phyloP scores from a whole-genome alignment of 2,113 vertebrate genomes.

The Enhydra lutris region DNA sequence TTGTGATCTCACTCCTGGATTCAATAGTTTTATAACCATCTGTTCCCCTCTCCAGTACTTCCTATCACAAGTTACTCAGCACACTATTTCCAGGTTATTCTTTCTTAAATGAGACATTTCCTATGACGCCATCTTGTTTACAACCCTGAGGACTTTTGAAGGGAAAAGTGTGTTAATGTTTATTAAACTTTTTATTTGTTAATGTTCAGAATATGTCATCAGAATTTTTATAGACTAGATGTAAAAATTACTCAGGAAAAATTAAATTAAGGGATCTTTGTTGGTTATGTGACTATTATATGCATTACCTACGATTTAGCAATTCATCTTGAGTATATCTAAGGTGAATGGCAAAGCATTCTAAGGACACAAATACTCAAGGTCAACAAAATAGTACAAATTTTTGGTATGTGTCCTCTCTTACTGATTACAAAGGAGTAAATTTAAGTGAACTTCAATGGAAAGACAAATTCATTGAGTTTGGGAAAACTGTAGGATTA shows the following conservation, averaged over 20 bases:
- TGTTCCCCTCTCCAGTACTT: neutral
- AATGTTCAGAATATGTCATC: neutral
- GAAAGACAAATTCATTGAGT: neutral
- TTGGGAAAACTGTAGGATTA: neutral
- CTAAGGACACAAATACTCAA: neutral
- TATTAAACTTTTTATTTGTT: neutral
- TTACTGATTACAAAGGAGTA: neutral
- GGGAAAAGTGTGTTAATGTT: neutral
- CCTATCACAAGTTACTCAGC: neutral
- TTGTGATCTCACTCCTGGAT: neutral
- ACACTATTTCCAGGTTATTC: neutral
- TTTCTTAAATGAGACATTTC: neutral
- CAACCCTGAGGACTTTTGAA: neutral
- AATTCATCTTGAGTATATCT: neutral
- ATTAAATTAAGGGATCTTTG: neutral
- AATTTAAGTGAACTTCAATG: neutral
- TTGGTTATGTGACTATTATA: neutral
- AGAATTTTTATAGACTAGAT: neutral
- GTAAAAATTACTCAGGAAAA: neutral
- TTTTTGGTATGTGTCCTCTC: neutral
- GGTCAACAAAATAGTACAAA: neutral
- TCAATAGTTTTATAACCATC: neutral
- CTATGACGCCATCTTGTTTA: neutral
- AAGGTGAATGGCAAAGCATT: neutral
- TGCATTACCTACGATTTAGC: no score